Conservation (phyloP, 1,140 invertebrate species). For the Drusus annulatus region DNA sequence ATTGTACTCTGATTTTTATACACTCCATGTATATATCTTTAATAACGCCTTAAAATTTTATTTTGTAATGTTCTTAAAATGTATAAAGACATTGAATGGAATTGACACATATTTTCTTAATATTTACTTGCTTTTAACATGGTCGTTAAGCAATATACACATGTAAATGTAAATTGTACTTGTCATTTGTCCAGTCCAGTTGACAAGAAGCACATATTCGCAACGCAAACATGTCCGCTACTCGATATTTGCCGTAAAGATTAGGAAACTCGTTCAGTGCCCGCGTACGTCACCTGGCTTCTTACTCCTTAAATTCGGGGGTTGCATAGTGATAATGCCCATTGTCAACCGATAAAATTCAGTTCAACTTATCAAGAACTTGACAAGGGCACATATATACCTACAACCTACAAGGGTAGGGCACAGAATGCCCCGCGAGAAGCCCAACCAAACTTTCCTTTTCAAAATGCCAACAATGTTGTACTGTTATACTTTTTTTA, state of each 20-base stretch:
- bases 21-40: too few species aligned
- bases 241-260: background rate
- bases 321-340: conserved; percentile 1
- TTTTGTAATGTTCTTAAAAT: too few species aligned
- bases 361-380: conserved; percentile 20
- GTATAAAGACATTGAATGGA: too few species aligned
- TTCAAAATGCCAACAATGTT: background rate
- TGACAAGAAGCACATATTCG: background rate
- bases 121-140: too few species aligned
- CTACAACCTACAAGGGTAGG: background rate
- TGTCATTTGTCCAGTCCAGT: too few species aligned
- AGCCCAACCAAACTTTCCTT: background rate
- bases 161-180: too few species aligned
- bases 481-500: conserved; percentile 1
- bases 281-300: background rate
- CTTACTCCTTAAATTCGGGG: background rate
- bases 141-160: too few species aligned
- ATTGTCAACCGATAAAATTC: conserved; percentile 14
- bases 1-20: too few species aligned
- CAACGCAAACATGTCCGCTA: background rate
- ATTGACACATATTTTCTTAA: too few species aligned
- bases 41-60: too few species aligned
- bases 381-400: background rate
- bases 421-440: background rate
- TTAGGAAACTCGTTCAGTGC: background rate